Evolutionary conservation across 2,888 invertebrate genomes (phyloP), one percentile per base, ranked within the genome.

Genomic region (Orchestes rusci): DNA sequence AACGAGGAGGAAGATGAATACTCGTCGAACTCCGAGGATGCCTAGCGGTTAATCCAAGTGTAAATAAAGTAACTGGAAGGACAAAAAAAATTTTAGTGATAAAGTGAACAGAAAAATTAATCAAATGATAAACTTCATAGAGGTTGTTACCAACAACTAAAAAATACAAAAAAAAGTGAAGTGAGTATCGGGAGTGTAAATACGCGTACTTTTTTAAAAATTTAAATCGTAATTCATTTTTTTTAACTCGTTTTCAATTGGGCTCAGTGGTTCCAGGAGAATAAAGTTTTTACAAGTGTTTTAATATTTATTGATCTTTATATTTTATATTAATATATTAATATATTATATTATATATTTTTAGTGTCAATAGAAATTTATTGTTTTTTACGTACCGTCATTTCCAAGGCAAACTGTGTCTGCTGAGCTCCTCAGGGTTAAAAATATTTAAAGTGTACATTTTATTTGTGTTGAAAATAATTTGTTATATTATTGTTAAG

Each of bases 1-100:
- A 76, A 73, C 46, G 81, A 81, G 56, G 79, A 80, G 57, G 76
- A 73, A 39, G 82, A 82, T 56, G 78, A 79, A 55, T 76, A 65
- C 44, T 56, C 59, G 23, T 59, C 60, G n/a, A 57, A 56, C 42
- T 62, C 66, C 15, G 65, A 64, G 31, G 63, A 62, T 35, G 59
- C 59, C 57, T 64, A 62, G 60, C 60, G 58, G 50, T 52, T 56
- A 51, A 46, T 44, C 19, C 43, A 41, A 39, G 41, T 41, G 36
- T 39, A 45, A 44, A 47, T 50, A 42, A 43, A 37, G 32, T 32
- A 35, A 40, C 53, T 56, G 45, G 49, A 43, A 55, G 56, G 55
- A 57, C 52, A 34, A 45, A 57, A 56, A 53, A 58, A 59, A 57
- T 55, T 57, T 44, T 45, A 43, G 41, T 50, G 45, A 52, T 51